Percentiles rank a stretch among this genome's conserved stretches.
Evolutionary conservation across 23 tunicate species (phyloP).

Genomic region (Oikopleura albicans): DNA sequence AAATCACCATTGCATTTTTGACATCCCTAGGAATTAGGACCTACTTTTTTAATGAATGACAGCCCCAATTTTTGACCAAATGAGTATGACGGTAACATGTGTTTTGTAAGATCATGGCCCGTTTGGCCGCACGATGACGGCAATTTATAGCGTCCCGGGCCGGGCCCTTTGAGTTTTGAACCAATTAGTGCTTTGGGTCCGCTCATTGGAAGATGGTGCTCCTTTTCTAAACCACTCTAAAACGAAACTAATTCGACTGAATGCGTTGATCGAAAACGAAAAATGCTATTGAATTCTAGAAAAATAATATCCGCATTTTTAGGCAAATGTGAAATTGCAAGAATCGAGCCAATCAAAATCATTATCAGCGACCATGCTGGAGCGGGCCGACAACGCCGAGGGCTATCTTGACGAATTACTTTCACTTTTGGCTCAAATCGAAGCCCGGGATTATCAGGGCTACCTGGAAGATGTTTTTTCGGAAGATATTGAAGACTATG

Average conservation of each 20-base stretch:
- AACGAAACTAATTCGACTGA: too few species aligned
- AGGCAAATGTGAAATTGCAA: neutral
- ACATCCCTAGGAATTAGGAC: neutral
- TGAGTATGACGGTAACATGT: slow-evolving; percentile 52
- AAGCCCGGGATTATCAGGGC: neutral
- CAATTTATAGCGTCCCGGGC: slow-evolving; percentile 56
- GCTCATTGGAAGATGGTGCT: too few species aligned
- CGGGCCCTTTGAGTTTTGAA: slow-evolving; percentile 64
- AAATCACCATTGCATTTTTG: neutral
- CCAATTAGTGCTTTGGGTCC: slow-evolving; percentile 58
- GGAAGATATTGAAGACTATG: neutral
- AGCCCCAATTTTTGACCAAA: slow-evolving; percentile 49
- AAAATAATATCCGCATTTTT: too few species aligned
- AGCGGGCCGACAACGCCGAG: neutral
- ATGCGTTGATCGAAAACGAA: too few species aligned
- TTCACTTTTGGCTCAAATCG: neutral
- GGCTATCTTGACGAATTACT: neutral
- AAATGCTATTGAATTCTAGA: too few species aligned
- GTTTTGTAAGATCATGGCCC: slow-evolving; percentile 48
- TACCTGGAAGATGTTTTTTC: neutral
- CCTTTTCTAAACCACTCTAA: too few species aligned
- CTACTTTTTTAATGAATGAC: slow-evolving; percentile 23
- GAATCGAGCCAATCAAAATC: neutral
- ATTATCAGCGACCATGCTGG: neutral
- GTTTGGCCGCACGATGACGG: slow-evolving; percentile 61